phyloP scores from a whole-genome alignment of 64 coral and sea anemone species.

The Trachythela sp. region DNA sequence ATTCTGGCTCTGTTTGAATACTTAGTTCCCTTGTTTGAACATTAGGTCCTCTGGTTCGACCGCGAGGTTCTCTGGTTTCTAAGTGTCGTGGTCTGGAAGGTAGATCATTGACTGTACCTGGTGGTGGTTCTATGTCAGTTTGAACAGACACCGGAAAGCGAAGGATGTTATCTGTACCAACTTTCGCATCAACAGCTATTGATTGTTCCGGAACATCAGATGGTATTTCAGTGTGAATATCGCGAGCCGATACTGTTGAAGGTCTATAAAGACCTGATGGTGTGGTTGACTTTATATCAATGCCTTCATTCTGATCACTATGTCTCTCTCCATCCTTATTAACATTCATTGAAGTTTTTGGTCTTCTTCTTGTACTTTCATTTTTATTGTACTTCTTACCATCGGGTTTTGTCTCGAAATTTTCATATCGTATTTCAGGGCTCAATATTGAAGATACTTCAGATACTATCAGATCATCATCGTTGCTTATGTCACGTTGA shows the following conservation, averaged over 20 bases:
- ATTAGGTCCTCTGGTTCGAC: neutral
- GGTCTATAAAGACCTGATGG: neutral
- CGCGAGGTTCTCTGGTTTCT: neutral
- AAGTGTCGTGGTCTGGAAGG: neutral
- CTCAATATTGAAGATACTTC: neutral
- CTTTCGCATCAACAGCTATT: neutral
- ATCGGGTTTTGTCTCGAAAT: neutral
- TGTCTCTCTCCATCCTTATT: neutral
- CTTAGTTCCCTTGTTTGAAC: conserved; percentile 9
- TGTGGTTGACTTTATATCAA: neutral
- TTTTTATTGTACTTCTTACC: neutral
- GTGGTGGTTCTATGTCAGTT: neutral
- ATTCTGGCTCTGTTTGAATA: neutral
- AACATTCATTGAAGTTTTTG: neutral
- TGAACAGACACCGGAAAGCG: conserved; percentile 11
- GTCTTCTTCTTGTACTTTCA: neutral
- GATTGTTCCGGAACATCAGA: neutral
- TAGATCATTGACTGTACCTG: neutral
- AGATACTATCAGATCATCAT: neutral
- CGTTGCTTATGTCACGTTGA: neutral
- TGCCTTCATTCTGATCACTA: neutral
- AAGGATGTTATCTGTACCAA: conserved; percentile 6
- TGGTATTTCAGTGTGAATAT: conserved; percentile 1
- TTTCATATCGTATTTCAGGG: neutral
- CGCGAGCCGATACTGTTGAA: neutral